Base-by-base conservation (phyloP, 30 jellyfish, hydroid and myxozoan species). In the Chrysaora quinquecirrha region DNA sequence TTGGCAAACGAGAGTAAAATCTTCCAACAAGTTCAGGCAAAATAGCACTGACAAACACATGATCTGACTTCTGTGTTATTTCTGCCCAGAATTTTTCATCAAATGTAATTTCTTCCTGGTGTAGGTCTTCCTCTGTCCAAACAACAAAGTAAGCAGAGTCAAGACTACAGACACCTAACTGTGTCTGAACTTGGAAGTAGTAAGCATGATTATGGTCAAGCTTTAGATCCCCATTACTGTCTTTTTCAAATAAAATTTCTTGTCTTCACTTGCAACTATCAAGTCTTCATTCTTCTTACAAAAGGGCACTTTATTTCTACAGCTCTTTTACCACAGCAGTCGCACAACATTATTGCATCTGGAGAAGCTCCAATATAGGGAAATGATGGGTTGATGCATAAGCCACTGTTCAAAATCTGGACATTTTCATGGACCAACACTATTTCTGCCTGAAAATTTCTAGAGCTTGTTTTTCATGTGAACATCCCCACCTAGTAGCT, bases 351-450 rank as follows among this genome's bases (percentile, higher is more conserved):
- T 33, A 74, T 24, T 23, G 62, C 86, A 74, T 74, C 86, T 19
- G 86, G 86, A 29, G 75, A 47, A 3, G 75, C 86, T 74, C 74
- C 86, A 16, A 50, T 74, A 33, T 48, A 74, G 29, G 86, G 86
- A 28, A 10, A 24, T 67, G 47, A 14, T 19, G 71, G 31, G 62
- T 74, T 19, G n/a, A 74, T 33, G 34, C 46, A 23, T 12, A 74
- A 19, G 76, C 86, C 75, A 74, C 86, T 30, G 20, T 76, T 76
- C 76, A 35, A 29, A 2, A 49, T 30, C 54, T 76, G 50, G 62
- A 76, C 50, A 14, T 64, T 33, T n/a, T 76, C 61, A 35, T 76
- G 87, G 30, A 25, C 32, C 58, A 25, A 27, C 21, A 20, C 87
- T 50, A 35, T 47, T 33, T 50, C 27, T 48, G 62, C 76, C 30